These are phyloP conservation scores for Echiichthys vipera DNA, from an alignment of 2,797 vertebrate genomes.

Conservation along the genomic window DNA sequence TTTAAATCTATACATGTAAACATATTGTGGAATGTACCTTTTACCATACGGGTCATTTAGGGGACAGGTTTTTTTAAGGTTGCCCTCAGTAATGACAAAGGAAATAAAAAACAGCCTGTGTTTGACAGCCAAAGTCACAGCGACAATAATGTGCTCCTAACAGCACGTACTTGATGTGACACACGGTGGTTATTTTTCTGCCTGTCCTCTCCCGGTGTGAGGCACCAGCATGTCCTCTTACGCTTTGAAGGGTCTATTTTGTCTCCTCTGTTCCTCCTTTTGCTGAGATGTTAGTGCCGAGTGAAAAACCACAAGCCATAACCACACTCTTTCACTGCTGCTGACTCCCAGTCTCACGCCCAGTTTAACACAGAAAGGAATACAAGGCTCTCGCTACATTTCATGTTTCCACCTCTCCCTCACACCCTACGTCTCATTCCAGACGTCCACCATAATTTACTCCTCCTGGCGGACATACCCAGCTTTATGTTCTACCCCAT, in stretches of 20 bases:
- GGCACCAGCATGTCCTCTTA: constrained; percentile 35
- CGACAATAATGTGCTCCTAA: constrained; percentile 34
- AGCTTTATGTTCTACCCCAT: constrained; percentile 16
- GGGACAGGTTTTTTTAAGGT: background rate
- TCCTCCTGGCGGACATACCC: constrained; percentile 11
- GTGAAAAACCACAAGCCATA: constrained; percentile 69
- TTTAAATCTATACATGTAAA: background rate
- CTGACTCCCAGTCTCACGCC: constrained; percentile 69
- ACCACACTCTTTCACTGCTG: constrained; percentile 66
- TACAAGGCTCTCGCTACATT: constrained; percentile 20
- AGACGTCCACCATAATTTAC: constrained; percentile 42
- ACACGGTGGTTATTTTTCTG: constrained; percentile 7
- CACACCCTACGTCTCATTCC: constrained; percentile 35
- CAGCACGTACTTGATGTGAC: constrained; percentile 8
- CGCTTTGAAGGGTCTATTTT: constrained; percentile 60
- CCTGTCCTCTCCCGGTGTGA: constrained; percentile 25
- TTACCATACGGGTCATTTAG: background rate
- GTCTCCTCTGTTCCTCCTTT: constrained; percentile 46
- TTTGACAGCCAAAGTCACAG: constrained; percentile 35
- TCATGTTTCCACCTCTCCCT: constrained; percentile 41
- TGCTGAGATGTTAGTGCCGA: constrained; percentile 48
- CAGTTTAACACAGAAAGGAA: constrained; percentile 69
- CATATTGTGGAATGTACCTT: background rate
- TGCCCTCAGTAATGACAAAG: constrained; percentile 7
- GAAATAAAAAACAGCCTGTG: constrained; percentile 4